Conservation (phyloP, 2,888 invertebrate species). For the Orchesellides sinensis region DNA sequence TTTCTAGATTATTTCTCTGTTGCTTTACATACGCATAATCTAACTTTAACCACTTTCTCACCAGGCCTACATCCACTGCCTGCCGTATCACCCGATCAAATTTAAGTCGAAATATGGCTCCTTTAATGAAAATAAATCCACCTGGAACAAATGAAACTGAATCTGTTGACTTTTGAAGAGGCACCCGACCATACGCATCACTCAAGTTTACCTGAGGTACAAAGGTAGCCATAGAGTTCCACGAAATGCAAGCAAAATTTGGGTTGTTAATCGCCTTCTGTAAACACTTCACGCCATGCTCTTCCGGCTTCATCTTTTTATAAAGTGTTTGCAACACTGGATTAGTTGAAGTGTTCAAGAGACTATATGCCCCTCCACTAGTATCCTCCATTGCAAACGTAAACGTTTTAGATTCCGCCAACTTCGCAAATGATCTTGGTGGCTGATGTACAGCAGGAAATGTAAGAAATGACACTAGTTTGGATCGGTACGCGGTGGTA, state of each 20-base stretch:
- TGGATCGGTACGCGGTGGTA: conserved; percentile 63
- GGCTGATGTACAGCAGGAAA: conserved; percentile 57
- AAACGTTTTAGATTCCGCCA: conserved; percentile 46
- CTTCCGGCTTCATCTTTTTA: conserved; percentile 48
- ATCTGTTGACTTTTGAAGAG: conserved; percentile 7
- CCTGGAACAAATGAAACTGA: conserved; percentile 11
- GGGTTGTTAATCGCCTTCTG: neutral
- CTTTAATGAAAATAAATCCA: conserved; percentile 27
- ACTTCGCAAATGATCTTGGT: conserved; percentile 58
- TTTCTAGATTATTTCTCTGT: conserved; percentile 41
- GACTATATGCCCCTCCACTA: conserved; percentile 57
- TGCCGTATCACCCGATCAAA: conserved; percentile 46
- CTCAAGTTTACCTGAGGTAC: conserved; percentile 43
- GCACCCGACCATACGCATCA: conserved; percentile 41
- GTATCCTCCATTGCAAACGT: conserved; percentile 52
- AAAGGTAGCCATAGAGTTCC: conserved; percentile 44
- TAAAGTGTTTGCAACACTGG: conserved; percentile 54
- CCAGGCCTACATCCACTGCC: conserved; percentile 35
- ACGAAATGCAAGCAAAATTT: conserved; percentile 51
- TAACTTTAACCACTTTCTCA: conserved; percentile 30
- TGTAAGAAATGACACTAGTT: conserved; percentile 60
- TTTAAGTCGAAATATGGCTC: conserved; percentile 24
- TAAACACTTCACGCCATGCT: conserved; percentile 54
- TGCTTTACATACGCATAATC: conserved; percentile 38
- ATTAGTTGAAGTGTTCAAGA: conserved; percentile 54